Evolutionary conservation across 2,888 invertebrate genomes (phyloP), one percentile per base, ranked within the genome.

Genomic region (Hedya salicella): DNA sequence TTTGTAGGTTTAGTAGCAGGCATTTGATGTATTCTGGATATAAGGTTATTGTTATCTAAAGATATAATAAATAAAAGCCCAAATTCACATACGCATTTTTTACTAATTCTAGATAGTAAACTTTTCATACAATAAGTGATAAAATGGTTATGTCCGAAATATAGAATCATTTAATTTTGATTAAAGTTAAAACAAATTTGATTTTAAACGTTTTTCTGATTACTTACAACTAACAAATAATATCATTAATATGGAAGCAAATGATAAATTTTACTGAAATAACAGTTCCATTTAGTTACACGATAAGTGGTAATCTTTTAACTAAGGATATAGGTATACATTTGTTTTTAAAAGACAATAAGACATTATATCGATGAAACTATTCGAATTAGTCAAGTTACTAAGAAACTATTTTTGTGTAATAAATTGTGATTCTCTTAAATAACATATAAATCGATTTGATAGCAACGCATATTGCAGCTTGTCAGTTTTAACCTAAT

Each of bases 131-230:
- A 83, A 87, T 88, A 89, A 88, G 87, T 84, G 89, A 89, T 87
- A 87, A 78, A 83, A 82, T 69, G 74, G 68, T 84, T 84, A 83
- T 81, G 83, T 88, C 85, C 85, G 84, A 89, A 89, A 89, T 89
- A 91, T 88, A 91, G 85, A 91, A 81, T 86, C 78, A 84, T 84
- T 84, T 79, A 88, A 88, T 88, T 88, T 88, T 81, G 87, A 87
- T 88, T 83, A 75, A 76, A 69, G 73, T 82, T 82, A 82, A 82
- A 88, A 86, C 77, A 74, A 82, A 89, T 79, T 88, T 87, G 88
- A 89, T 90, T 89, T 83, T 75, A 77, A 75, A 75, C 70, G 73
- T 78, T 76, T 78, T 79, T 83, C 72, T 81, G 81, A 82, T 88
- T 73, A 78, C 86, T 85, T 87, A 88, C 67, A 74, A 77, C 85